These are phyloP conservation scores for Parazoanthus swiftii DNA, from an alignment of 92 coral and sea anemone species.

Conservation along the genomic window DNA sequence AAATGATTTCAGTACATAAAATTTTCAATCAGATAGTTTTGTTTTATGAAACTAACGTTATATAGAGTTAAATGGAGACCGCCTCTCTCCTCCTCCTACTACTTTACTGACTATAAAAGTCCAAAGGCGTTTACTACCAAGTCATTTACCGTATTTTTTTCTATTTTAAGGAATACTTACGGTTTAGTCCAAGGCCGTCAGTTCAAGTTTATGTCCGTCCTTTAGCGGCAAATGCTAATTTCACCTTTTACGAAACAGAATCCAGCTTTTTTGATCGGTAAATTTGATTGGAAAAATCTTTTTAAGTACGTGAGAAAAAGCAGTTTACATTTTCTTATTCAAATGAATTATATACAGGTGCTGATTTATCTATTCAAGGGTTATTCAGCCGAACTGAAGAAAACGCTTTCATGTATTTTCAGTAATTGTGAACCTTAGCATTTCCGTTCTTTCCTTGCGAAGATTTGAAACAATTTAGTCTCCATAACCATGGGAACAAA, in stretches of 20 bases:
- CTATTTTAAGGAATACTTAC: too few relatives aligned
- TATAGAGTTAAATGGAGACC: not conserved
- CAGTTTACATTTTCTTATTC: not conserved
- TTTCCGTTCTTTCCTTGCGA: not conserved
- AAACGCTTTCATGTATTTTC: not conserved
- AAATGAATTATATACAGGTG: not conserved
- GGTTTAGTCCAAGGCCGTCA: too few relatives aligned
- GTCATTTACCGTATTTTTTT: not conserved
- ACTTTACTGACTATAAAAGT: not conserved
- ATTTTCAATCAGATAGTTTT: not conserved
- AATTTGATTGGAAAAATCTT: not conserved
- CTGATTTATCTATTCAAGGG: not conserved
- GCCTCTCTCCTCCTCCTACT: not conserved
- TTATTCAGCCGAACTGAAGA: not conserved
- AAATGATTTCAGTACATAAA: not conserved
- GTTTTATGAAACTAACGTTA: not conserved
- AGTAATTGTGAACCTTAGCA: too few relatives aligned
- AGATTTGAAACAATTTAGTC: too few relatives aligned
- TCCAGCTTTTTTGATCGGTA: not conserved
- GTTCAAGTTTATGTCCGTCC: not conserved
- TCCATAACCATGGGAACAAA: not conserved
- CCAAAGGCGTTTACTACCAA: not conserved
- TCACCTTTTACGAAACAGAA: not conserved
- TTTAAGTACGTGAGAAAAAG: not conserved
- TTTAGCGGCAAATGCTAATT: not conserved